Base-by-base conservation (phyloP, 2,888 invertebrate species). In the Nesidiocoris tenuis region DNA sequence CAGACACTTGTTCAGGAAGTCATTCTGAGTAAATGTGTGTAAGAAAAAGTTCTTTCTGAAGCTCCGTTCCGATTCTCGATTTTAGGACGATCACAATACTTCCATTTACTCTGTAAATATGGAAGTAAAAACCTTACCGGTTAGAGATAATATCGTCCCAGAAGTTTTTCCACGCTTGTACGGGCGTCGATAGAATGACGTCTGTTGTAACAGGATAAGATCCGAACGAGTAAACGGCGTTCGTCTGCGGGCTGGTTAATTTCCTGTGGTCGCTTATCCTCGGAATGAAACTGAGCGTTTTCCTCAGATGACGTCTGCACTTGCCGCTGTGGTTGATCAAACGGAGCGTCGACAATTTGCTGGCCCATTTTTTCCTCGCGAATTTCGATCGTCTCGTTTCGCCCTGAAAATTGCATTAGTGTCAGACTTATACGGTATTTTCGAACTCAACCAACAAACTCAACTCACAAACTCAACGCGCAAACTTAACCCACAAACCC, bases 191-290 rank as follows among this genome's bases (percentile, higher is more conserved):
- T 23, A 70, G 25, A 1, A 72, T 39, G 19, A 61, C 54, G 54
- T 72, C 72, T 39, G 61, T 72, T n/a, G 23, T 72, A 3, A 72
- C 72, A 3, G 72, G 72, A 54, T 72, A 72, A 1, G 72, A 39
- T 1, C 72, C 72, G 21, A 72, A 72, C 16, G 61, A 39, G 18
- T 72, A 72, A 5, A 63, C 16, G 1, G 72, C 61, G 24, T 54
- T 18, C 7, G 59, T 5, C 5, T 19, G 7, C 3, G 19, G 21
- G 23, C 7, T 18, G n/a, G 59, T 59, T 19, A 59, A 19, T 59
- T 19, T 1, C 22, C 21, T 18, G 12, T 19, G 19, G 23, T 68
- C 57, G 17, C 39, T 39, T 23, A 70, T n/a, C 25, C n/a, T 24
- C 5, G 61, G 72, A 16, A 72, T 54, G 18, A 72, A 61, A 1